Evolutionary conservation across 2,888 invertebrate genomes (phyloP).

Genomic region (Geotrupes spiniger): DNA sequence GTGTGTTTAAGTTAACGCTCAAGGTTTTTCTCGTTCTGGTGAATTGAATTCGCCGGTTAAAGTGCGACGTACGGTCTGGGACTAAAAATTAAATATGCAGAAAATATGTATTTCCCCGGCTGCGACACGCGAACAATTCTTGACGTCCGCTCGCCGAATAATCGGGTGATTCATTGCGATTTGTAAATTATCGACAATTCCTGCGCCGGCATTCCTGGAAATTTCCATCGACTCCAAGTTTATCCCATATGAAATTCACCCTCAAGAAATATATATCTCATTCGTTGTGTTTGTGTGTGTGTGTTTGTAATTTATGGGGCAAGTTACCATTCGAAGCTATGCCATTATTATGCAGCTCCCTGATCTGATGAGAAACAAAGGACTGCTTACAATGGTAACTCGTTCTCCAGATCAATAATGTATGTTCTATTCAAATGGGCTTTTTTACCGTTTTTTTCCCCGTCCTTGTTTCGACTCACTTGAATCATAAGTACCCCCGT

Average conservation of each 20-base stretch:
- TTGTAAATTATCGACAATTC: conserved; percentile 8
- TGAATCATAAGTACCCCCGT: conserved; percentile 10
- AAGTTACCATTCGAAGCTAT: conserved; percentile 26
- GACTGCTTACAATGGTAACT: conserved; percentile 32
- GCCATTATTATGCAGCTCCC: conserved; percentile 31
- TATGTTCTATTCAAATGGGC: conserved; percentile 23
- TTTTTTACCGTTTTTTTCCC: conserved; percentile 11
- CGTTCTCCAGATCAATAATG: conserved; percentile 26
- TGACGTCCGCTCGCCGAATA: conserved; percentile 7
- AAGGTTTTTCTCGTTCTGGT: no score
- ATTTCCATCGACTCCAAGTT: conserved; percentile 10
- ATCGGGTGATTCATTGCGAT: conserved; percentile 11
- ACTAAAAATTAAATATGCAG: neutral
- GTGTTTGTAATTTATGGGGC: conserved; percentile 30
- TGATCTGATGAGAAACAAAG: conserved; percentile 31
- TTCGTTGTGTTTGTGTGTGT: conserved; percentile 7
- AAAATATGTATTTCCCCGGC: conserved; percentile 13
- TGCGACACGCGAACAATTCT: conserved; percentile 4
- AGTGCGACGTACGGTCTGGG: no score
- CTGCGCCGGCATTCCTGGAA: neutral
- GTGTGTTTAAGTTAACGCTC: neutral
- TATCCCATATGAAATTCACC: conserved; percentile 10
- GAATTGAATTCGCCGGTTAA: no score
- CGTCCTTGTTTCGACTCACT: conserved; percentile 4
- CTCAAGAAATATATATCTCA: conserved; percentile 16